These are phyloP conservation scores for Lepidocyrtinus sp. DNA, from an alignment of 2,888 invertebrate genomes.

Conservation along the genomic window DNA sequence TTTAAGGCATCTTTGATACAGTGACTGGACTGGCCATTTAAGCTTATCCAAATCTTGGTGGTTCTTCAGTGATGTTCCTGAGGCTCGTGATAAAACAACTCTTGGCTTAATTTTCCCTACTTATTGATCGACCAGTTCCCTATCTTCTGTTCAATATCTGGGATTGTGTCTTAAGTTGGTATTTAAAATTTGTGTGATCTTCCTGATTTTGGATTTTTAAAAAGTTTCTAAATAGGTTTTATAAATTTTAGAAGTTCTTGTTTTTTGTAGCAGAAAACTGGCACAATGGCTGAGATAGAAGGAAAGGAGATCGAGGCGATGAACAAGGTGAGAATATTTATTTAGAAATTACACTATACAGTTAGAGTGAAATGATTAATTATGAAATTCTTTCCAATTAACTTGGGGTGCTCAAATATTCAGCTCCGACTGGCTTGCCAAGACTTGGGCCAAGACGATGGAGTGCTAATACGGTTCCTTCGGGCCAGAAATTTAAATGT, in stretches of 20 bases:
- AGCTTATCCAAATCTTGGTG: background rate
- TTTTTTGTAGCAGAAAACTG: no score
- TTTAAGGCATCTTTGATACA: no score
- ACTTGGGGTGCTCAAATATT: background rate
- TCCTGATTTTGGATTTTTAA: no score
- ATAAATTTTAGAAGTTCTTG: no score
- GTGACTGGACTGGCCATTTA: no score
- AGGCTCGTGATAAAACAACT: background rate
- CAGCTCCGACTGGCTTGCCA: conserved; percentile 40
- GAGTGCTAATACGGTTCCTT: conserved; percentile 45
- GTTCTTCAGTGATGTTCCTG: background rate
- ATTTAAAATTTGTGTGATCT: no score
- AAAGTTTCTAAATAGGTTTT: no score
- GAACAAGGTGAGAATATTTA: conserved; percentile 33
- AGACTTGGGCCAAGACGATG: conserved; percentile 45
- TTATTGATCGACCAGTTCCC: no score
- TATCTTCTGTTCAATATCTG: no score
- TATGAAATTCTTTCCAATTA: no score
- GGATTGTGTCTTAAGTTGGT: background rate
- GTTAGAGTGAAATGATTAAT: no score
- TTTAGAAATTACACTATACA: no score
- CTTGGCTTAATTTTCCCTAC: background rate
- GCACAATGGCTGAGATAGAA: conserved; percentile 35
- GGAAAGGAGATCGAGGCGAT: conserved; percentile 39
- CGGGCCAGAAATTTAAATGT: conserved; percentile 50